Conservation (phyloP, 2,113 vertebrate genomes). For the Ptilorrhoa leucosticta region DNA sequence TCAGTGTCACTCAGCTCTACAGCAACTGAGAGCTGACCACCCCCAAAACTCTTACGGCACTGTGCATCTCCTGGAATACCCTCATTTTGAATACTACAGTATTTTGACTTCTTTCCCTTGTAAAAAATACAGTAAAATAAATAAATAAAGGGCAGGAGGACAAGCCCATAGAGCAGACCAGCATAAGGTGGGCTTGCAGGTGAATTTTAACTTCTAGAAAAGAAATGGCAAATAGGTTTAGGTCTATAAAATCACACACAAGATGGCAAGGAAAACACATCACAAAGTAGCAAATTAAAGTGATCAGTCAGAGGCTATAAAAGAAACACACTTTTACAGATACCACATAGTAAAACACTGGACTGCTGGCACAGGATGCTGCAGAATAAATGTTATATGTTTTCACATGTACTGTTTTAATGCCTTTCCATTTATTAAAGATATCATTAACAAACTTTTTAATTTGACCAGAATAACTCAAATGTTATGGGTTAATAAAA, state of each 20-base stretch:
- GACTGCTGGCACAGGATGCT: background rate
- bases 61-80: background rate
- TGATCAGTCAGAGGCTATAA: background rate
- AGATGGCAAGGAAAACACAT: background rate
- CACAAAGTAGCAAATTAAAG: background rate
- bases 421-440: background rate
- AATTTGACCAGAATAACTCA: background rate
- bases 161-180: background rate
- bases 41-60: background rate
- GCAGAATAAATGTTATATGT: background rate
- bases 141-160: background rate
- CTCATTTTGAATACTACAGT: background rate
- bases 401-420: background rate
- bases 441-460: background rate
- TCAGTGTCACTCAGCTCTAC: background rate
- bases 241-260: background rate
- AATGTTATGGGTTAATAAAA: background rate
- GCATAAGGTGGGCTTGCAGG: background rate
- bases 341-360: background rate
- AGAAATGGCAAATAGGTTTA: background rate
- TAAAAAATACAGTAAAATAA: background rate
- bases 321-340: background rate
- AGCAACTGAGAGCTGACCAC: background rate
- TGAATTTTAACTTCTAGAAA: background rate
- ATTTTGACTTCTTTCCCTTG: background rate